Base-by-base conservation (phyloP, 2,888 invertebrate genomes). In the Saturnia pavonia region DNA sequence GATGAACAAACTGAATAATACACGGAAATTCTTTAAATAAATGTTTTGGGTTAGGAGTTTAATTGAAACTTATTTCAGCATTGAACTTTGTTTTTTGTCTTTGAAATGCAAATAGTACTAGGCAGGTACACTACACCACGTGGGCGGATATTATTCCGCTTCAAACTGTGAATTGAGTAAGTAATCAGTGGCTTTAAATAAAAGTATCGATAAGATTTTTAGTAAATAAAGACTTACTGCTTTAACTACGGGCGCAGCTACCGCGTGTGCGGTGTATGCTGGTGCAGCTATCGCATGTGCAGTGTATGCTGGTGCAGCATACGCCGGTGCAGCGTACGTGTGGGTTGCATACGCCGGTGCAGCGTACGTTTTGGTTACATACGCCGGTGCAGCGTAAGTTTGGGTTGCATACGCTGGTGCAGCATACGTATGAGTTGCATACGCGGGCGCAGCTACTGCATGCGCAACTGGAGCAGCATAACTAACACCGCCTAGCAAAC, bases 181-280 rank as follows among this genome's bases (percentile, higher is more conserved):
- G 6, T 48, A 48, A 34, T 34, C 34, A 19, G 48, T 1, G 4
- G 19, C 16, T 48, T 48, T 0, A 48, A 48, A 48, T 48, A n/a
- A 19, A 4, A 48, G 19, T 48, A 16, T 16, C 48, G 19, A 19
- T 48, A 48, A 19, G 19, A 27, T 8, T 22, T 1, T 54, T 22
- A 54, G 22, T 60, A 22, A 19, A 34, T 34, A 34, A 34, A 34
- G 27, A 48, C 71, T 68, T 65, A 71, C 71, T 16, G 71, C 51
- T 69, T 71, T 71, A 14, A 71, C 71, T 34, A 91, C 88, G 43
- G 88, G 86, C 1, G 90, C 88, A 11, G 87, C n/a, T 25, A 84
- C 74, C 48, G 88, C 3, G 3, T 48, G 48, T 7, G 70, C 60
- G 57, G 67, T 68, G 16, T 67, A 67, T 7, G 91, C 88, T 40